A percentile compares a stretch with the other conserved stretches of the same genome.
phyloP scores from a whole-genome alignment of 2,888 invertebrate species.

The Catocala sponsa region DNA sequence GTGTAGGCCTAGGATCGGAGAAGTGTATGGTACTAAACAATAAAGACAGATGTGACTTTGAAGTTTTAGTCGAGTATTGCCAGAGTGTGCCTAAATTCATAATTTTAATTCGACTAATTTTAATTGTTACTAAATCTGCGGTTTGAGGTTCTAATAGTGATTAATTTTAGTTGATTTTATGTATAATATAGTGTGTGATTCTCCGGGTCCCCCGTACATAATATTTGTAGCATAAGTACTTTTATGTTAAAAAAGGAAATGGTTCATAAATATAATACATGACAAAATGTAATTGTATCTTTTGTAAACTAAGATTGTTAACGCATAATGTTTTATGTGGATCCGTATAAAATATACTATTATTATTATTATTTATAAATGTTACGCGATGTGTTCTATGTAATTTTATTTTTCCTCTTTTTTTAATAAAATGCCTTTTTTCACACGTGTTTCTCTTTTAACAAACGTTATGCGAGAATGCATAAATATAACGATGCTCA shows the following conservation, averaged over 20 bases:
- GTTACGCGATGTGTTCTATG: conserved; percentile 82
- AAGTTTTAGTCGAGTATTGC: conserved; percentile 37
- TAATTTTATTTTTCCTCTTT: conserved; percentile 73
- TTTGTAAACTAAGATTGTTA: conserved; percentile 72
- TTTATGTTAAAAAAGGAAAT: conserved; percentile 32
- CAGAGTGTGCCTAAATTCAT: conserved; percentile 42
- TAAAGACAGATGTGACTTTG: conserved; percentile 18
- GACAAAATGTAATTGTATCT: conserved; percentile 67
- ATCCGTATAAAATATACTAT: conserved; percentile 64
- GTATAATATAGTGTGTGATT: conserved; percentile 19
- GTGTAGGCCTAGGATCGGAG: conserved; percentile 29
- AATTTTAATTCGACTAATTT: conserved; percentile 31
- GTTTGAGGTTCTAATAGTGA: conserved; percentile 43
- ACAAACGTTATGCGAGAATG: background rate
- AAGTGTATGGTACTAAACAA: conserved; percentile 29
- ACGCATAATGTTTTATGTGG: conserved; percentile 75
- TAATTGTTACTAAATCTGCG: conserved; percentile 34
- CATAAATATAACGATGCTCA: too few species aligned
- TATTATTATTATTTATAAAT: conserved; percentile 78
- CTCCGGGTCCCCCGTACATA: conserved; percentile 38
- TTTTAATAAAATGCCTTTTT: conserved; percentile 78
- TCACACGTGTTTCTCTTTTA: conserved; percentile 44
- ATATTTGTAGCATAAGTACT: conserved; percentile 52
- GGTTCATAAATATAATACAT: conserved; percentile 59
- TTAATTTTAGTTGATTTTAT: conserved; percentile 22